Conservation (phyloP, 2,888 invertebrate genomes). For the Aphidius colemani region DNA sequence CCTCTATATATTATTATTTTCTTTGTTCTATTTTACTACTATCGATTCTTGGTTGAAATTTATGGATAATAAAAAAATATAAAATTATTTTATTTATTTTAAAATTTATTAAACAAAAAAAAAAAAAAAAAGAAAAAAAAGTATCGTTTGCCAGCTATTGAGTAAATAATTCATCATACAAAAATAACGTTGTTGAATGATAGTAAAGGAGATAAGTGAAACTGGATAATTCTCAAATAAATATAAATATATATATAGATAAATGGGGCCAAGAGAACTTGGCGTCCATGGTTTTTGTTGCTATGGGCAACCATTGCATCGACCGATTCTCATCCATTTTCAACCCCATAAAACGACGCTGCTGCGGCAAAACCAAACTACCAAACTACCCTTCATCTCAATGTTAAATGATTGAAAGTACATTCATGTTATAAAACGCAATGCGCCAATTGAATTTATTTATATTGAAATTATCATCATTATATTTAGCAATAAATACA, state of each 20-base stretch:
- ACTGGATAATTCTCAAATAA: slow-evolving; percentile 10
- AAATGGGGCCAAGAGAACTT: slow-evolving; percentile 34
- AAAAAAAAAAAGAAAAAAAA: too few relatives aligned
- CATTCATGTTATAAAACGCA: slow-evolving; percentile 21
- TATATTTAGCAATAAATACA: too few relatives aligned
- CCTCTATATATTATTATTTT: too few relatives aligned
- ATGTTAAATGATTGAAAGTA: slow-evolving; percentile 1
- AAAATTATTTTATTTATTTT: background rate
- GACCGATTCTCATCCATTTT: slow-evolving; percentile 35
- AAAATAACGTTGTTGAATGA: background rate
- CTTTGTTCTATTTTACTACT: too few relatives aligned
- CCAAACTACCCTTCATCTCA: slow-evolving; percentile 18
- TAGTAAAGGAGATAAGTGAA: slow-evolving; percentile 7
- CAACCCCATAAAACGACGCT: slow-evolving; percentile 25
- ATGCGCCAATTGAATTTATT: slow-evolving; percentile 25
- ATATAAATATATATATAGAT: slow-evolving; percentile 19
- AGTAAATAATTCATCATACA: background rate
- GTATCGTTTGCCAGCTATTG: background rate
- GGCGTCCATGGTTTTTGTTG: slow-evolving; percentile 30
- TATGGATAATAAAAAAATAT: slow-evolving; percentile 3
- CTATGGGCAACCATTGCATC: slow-evolving; percentile 36
- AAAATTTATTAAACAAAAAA: too few relatives aligned
- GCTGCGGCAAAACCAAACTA: slow-evolving; percentile 20
- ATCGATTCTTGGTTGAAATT: too few relatives aligned
- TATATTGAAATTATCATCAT: too few relatives aligned